Conservation (phyloP, 2,113 vertebrate genomes). For the Hepsetus odoe region DNA sequence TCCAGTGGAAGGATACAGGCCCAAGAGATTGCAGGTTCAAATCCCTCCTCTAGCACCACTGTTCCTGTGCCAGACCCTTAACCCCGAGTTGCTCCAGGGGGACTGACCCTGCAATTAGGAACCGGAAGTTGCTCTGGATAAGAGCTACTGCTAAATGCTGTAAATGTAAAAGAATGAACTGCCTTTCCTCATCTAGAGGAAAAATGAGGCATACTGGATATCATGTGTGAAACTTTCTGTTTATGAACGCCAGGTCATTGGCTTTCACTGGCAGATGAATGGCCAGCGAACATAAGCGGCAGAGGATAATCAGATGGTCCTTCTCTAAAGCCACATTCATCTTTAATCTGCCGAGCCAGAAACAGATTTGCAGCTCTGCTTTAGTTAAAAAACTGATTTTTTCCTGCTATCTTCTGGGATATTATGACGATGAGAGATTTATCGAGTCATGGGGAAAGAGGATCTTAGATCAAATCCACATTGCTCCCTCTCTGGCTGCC, state of each 20-base stretch:
- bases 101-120: too few species aligned
- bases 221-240: neutral
- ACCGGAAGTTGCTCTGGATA: too few species aligned
- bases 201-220: neutral
- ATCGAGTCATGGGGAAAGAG: conserved; percentile 65
- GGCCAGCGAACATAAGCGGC: conserved; percentile 48
- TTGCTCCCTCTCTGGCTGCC: conserved; percentile 9
- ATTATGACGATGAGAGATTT: conserved; percentile 67
- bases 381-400: conserved; percentile 67
- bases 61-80: too few species aligned
- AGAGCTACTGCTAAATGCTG: too few species aligned
- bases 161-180: too few species aligned
- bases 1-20: too few species aligned
- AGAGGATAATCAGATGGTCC: conserved; percentile 64
- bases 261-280: conserved; percentile 51
- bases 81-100: too few species aligned
- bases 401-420: conserved; percentile 51
- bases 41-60: too few species aligned
- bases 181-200: neutral
- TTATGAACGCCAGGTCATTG: neutral
- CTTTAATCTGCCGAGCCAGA: conserved; percentile 64
- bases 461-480: conserved; percentile 62
- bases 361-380: conserved; percentile 57
- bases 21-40: too few species aligned
- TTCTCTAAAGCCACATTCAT: conserved; percentile 65